Percentiles rank a stretch among this genome's conserved stretches.
These are phyloP conservation scores for Aix galericulata DNA, from an alignment of 2,113 vertebrate genomes.

Conservation along the genomic window DNA sequence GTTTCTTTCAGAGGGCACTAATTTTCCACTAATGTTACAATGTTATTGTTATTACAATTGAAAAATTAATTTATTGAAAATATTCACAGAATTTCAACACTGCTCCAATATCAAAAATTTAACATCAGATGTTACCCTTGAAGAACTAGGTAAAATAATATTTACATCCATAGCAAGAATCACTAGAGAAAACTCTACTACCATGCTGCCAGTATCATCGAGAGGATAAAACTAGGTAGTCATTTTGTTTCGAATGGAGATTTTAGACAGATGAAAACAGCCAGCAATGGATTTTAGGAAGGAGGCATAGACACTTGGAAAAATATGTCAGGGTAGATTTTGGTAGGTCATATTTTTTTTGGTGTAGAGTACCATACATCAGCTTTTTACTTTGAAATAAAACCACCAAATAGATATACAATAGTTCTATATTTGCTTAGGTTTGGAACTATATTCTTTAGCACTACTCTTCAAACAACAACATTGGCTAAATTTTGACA, in stretches of 20 bases:
- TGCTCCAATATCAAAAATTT: no score
- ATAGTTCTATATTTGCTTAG: not conserved
- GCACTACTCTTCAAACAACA: not conserved
- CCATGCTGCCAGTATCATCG: rapidly evolving
- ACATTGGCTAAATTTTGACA: not conserved
- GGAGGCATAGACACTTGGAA: rapidly evolving
- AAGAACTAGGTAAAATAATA: not conserved
- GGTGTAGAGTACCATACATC: not conserved
- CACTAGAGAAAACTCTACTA: not conserved
- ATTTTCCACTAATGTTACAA: not conserved
- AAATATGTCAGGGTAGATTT: not conserved
- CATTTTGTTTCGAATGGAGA: not conserved
- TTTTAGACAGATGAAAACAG: not conserved
- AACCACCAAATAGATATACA: not conserved
- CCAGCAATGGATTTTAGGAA: not conserved
- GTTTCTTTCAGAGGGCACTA: not conserved
- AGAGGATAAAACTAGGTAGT: not conserved
- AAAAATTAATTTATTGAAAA: not conserved
- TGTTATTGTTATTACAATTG: not conserved
- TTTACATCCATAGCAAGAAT: not conserved
- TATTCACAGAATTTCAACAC: rapidly evolving
- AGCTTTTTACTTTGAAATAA: not conserved
- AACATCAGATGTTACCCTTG: rapidly evolving
- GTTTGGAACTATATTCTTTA: not conserved
- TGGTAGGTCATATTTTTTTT: not conserved